A percentile compares a stretch with the other conserved stretches of the same genome.
phyloP scores from a whole-genome alignment of 1,140 invertebrate species.

The Drosophila azteca region DNA sequence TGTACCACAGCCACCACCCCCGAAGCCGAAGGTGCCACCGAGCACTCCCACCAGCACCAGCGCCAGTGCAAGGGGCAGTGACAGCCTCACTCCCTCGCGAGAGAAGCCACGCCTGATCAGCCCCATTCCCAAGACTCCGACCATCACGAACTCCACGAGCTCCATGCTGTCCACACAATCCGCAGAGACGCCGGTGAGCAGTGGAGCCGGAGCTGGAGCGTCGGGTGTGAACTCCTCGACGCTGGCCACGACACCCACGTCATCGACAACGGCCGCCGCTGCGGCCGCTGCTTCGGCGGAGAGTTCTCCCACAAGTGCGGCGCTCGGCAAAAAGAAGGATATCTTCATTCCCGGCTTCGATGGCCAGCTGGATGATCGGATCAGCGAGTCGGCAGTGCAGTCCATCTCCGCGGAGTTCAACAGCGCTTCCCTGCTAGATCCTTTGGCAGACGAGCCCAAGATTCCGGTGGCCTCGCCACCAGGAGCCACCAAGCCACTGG shows the following conservation, averaged over 20 bases:
- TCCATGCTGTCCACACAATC: constrained; percentile 69
- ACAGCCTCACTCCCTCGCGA: constrained; percentile 81
- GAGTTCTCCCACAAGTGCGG: constrained; percentile 41
- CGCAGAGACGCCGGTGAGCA: constrained; percentile 63
- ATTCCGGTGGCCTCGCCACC: constrained; percentile 79
- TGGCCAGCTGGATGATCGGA: constrained; percentile 87
- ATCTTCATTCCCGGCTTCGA: constrained; percentile 89
- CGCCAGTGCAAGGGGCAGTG: constrained; percentile 33
- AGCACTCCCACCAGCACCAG: constrained; percentile 12
- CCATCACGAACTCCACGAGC: constrained; percentile 58
- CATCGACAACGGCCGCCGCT: constrained; percentile 46
- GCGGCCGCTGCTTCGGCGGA: constrained; percentile 27
- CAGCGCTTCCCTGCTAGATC: constrained; percentile 58
- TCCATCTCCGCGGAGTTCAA: constrained; percentile 87
- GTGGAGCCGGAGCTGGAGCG: neutral
- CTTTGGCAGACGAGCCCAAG: constrained; percentile 84
- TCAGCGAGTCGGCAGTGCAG: constrained; percentile 92
- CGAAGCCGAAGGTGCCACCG: constrained; percentile 2
- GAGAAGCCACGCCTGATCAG: constrained; percentile 85
- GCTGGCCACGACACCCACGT: constrained; percentile 70
- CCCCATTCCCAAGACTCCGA: constrained; percentile 85
- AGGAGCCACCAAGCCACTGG: constrained; percentile 82
- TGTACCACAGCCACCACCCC: no score
- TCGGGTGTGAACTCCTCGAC: constrained; percentile 32
- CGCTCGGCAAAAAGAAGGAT: constrained; percentile 84